These are phyloP conservation scores for Tipula helvola DNA, from an alignment of 2,888 invertebrate genomes.

Conservation along the genomic window DNA sequence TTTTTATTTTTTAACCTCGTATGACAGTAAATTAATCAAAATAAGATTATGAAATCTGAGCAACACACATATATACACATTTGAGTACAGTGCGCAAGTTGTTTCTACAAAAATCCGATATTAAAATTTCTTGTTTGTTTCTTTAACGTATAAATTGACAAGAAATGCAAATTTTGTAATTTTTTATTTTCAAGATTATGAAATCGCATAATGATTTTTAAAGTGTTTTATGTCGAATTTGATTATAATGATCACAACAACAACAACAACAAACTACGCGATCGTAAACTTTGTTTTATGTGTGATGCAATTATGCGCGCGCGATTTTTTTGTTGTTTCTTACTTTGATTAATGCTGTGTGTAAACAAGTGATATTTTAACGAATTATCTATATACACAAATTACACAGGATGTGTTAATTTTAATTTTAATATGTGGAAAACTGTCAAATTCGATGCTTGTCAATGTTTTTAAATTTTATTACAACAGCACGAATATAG, in stretches of 20 bases:
- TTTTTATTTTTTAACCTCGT: neutral
- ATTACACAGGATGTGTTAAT: neutral
- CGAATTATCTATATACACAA: neutral
- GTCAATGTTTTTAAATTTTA: neutral
- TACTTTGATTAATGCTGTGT: neutral
- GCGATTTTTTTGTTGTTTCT: neutral
- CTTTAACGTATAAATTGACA: neutral
- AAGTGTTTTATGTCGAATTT: neutral
- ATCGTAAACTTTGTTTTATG: neutral
- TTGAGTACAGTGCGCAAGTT: neutral
- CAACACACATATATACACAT: neutral
- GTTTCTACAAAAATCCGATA: neutral
- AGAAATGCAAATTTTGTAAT: neutral
- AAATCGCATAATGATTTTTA: neutral
- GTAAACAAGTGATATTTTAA: neutral
- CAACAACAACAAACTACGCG: neutral
- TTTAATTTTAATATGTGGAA: neutral
- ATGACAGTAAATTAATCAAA: neutral
- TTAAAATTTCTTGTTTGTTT: neutral
- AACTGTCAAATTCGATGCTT: neutral
- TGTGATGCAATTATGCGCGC: neutral
- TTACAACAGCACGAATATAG: neutral
- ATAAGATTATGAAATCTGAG: neutral
- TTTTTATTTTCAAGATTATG: neutral
- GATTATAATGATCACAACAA: neutral